These are phyloP conservation scores for Corythoichthys intestinalis DNA, from an alignment of 2,113 vertebrate species.

Conservation along the genomic window DNA sequence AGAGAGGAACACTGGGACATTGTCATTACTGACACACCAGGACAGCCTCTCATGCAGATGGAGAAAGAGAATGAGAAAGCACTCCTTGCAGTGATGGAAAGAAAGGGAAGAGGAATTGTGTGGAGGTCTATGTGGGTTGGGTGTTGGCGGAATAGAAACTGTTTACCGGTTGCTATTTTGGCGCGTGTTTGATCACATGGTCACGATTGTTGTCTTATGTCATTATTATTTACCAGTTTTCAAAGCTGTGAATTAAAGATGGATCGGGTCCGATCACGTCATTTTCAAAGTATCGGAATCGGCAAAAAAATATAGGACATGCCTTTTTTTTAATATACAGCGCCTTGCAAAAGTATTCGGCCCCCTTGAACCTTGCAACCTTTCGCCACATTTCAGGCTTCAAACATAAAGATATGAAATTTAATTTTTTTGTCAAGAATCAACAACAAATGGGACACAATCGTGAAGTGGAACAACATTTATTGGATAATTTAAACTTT, in stretches of 20 bases:
- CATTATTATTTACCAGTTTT: background rate
- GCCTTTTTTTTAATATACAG: no score
- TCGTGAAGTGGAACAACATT: no score
- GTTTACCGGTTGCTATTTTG: constrained; percentile 24
- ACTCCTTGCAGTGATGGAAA: constrained; percentile 31
- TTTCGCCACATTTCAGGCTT: no score
- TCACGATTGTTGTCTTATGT: background rate
- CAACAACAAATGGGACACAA: no score
- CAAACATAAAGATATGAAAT: no score
- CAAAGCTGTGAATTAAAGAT: background rate
- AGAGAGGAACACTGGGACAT: constrained; percentile 72
- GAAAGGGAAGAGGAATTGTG: constrained; percentile 6
- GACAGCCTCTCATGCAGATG: constrained; percentile 53
- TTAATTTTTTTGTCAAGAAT: no score
- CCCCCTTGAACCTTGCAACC: no score
- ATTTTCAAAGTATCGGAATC: no score
- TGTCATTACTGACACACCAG: constrained; percentile 74
- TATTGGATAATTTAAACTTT: no score
- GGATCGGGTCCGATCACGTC: no score
- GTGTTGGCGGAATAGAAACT: constrained; percentile 1
- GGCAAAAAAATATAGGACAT: no score
- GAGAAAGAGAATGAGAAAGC: constrained; percentile 10
- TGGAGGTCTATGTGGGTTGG: constrained; percentile 11
- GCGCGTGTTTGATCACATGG: constrained; percentile 20
- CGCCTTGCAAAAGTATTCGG: no score